Evolutionary conservation across 2,113 vertebrate species (phyloP), one percentile per base, ranked within the genome.

Genomic region (Oplegnathus fasciatus): DNA sequence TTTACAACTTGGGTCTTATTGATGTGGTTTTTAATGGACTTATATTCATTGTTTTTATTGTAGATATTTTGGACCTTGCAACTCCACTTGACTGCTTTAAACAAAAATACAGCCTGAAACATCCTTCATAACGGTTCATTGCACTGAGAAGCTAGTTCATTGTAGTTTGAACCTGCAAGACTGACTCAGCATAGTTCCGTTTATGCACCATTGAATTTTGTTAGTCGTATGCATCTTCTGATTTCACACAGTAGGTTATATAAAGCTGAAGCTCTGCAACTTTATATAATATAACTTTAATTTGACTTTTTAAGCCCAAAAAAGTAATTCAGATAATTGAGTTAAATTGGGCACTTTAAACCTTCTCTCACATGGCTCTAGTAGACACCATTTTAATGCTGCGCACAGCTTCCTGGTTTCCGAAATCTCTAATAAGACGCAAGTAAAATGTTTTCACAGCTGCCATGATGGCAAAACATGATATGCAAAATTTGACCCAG

Each of bases 211-310:
- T 2, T 78, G 73, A 69, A 62, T 70, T 64, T 37, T 72, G 75
- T 78, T 65, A 73, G n/a, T 30, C 22, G 50, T 76, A 40, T 72
- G 58, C 67, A 68, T 32, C 64, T 82, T 75, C 46, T 78, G 71
- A 82, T 82, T 80, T 84, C 37, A 46, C 32, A 82, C 42, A 72
- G 50, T 8, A 62, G 44, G 57, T 78, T 82, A 55, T 75, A 68
- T 65, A 83, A 80, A 78, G 15, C 7, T 26, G 5, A 72, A 48
- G 70, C 74, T 73, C 46, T 75, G 64, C 52, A 48, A 34, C 37
- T 7, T 72, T 44, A 22, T 32, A 9, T 37, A 20, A 26, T 42
- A 76, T 0, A 14, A 34, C 8, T 48, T 30, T 32, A 9, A 37
- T 24, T 50, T 24, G 24, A 58, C 24, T 6, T 57, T 46, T 20